phyloP scores from a whole-genome alignment of 2,797 vertebrate species.

The Mus minutoides region DNA sequence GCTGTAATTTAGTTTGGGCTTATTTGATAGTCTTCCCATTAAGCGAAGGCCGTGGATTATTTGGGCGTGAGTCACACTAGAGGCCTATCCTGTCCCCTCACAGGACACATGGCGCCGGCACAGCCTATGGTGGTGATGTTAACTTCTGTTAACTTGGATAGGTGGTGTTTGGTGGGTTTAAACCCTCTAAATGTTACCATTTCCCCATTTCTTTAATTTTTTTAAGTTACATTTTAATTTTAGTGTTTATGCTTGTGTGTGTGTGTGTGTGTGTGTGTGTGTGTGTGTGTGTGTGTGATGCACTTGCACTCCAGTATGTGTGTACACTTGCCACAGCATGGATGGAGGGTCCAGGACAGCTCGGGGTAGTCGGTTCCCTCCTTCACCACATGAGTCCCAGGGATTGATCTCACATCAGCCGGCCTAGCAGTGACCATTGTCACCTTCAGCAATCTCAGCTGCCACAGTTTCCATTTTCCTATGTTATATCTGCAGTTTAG shows the following conservation, averaged over 20 bases:
- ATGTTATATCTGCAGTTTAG: background rate
- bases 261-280: background rate
- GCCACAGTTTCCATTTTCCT: background rate
- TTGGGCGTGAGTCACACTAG: background rate
- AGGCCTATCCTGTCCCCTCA: background rate
- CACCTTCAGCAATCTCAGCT: background rate
- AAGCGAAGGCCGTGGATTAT: background rate
- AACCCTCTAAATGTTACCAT: background rate
- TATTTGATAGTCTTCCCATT: background rate
- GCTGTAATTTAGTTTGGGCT: background rate
- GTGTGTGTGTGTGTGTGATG: too few relatives aligned
- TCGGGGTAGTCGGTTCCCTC: background rate
- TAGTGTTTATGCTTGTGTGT: background rate
- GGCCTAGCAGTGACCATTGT: background rate
- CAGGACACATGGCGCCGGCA: fast-evolving
- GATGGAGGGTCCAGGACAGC: too few relatives aligned
- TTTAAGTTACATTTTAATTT: background rate
- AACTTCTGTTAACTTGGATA: background rate
- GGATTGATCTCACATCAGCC: background rate
- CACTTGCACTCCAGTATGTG: fast-evolving
- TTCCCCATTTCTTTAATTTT: background rate
- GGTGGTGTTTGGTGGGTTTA: background rate
- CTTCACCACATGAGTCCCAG: background rate
- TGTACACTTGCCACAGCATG: background rate
- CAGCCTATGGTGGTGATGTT: background rate